Base-by-base conservation (phyloP, 2,113 vertebrate genomes). In the Irena cyanogastra region DNA sequence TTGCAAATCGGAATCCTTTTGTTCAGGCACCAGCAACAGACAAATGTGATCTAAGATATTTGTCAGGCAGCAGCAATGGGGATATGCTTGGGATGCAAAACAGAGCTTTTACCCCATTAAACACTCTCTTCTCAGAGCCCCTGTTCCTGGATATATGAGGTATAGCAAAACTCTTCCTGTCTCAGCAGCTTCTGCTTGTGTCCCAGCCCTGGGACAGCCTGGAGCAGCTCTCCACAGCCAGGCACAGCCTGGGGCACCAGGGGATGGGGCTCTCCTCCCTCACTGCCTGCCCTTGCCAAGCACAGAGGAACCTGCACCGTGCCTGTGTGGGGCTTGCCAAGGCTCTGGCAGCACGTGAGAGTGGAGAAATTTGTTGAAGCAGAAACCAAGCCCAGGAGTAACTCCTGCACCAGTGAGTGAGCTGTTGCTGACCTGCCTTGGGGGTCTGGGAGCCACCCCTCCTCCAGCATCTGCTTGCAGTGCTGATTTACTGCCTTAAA, bases 1-100 rank as follows among this genome's bases (percentile, higher is more conserved):
- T 59, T 22, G 5, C 79, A 86, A 75, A 88, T 37, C 66, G 56
- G 93, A 86, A 93, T 90, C 92, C 93, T 91, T 94, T 93, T 80
- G 42, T 88, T 84, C 47, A 91, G 81, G 75, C 81, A 91, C 59
- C 82, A 70, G 66, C 81, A 65, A 24, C 7, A 89, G 56, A 39
- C 41, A 76, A 77, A 42, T 0, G 4, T 13, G 14, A 65, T 5
- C 59, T 8, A 7, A 22, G 70, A 23, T 20, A 7, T 21, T 89
- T 13, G 23, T 1, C 57, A 68, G 39, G 27, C 60, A 61, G 61
- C 33, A 39, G 70, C 57, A 19, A 9, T 3, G 41, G 42, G 20
- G 63, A 79, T 54, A 87, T 44, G 66, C 21, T 83, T 47, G 63
- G 66, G 79, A 63, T 17, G 44, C 11, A 59, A 47, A 63, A 50